These are phyloP conservation scores for Agrochola litura DNA, from an alignment of 2,888 invertebrate genomes.

Conservation along the genomic window DNA sequence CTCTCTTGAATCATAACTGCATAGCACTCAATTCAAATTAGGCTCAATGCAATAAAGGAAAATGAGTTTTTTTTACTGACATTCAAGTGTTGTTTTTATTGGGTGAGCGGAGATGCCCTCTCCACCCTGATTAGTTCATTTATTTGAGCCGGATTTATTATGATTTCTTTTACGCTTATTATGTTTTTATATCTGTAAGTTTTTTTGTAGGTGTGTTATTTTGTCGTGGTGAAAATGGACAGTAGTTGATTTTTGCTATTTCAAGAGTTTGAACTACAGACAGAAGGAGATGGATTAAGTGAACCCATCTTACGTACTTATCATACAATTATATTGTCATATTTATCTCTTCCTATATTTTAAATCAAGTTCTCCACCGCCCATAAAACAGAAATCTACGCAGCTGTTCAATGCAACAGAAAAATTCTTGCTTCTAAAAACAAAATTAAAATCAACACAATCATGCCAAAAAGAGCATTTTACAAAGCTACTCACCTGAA, in stretches of 20 bases:
- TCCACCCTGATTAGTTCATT: conserved; percentile 87
- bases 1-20: conserved; percentile 90
- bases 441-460: conserved; percentile 4
- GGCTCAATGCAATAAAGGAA: conserved; percentile 88
- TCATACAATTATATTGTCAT: neutral
- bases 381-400: neutral
- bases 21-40: conserved; percentile 90
- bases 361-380: neutral
- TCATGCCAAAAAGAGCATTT: conserved; percentile 38
- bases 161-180: conserved; percentile 84
- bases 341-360: neutral
- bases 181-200: conserved; percentile 68
- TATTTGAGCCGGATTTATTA: conserved; percentile 87
- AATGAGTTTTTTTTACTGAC: conserved; percentile 89
- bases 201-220: conserved; percentile 40
- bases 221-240: neutral
- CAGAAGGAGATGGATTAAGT: too few species aligned
- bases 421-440: neutral
- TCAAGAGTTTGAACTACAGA: neutral
- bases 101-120: conserved; percentile 79
- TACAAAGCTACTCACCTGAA: conserved; percentile 54
- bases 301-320: neutral
- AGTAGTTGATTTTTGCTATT: too few species aligned
- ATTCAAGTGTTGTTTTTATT: conserved; percentile 89
- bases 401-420: neutral